phyloP scores from a whole-genome alignment of 2,797 vertebrate species.

The Neopelma chrysocephalum region DNA sequence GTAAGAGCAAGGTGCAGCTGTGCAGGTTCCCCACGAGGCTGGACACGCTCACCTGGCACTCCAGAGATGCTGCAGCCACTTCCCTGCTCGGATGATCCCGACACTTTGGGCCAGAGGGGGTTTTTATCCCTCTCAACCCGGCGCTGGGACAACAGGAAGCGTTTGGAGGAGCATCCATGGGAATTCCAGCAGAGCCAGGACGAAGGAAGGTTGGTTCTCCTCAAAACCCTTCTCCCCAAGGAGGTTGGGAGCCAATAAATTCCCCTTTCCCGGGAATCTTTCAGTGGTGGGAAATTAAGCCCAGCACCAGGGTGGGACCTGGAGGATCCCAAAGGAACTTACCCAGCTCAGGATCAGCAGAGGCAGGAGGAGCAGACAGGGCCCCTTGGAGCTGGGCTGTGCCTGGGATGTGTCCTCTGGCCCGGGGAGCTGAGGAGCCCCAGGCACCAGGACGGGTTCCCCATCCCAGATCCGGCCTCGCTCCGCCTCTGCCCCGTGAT shows the following conservation, averaged over 20 bases:
- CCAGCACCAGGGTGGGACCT: neutral
- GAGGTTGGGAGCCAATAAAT: fast-evolving
- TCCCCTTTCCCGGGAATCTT: neutral
- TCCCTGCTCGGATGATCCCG: neutral
- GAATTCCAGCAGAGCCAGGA: neutral
- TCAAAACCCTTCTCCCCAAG: neutral
- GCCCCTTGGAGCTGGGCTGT: neutral
- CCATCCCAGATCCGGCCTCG: neutral
- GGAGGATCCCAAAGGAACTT: neutral
- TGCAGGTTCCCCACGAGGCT: neutral
- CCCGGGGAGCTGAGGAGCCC: neutral
- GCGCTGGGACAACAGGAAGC: neutral
- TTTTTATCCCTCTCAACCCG: neutral
- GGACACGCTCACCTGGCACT: neutral
- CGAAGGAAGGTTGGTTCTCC: fast-evolving
- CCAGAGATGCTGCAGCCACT: neutral
- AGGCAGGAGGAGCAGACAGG: fast-evolving
- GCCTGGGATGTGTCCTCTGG: neutral
- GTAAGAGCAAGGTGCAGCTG: neutral
- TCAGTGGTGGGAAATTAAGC: neutral
- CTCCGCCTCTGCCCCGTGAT: neutral
- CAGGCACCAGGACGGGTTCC: neutral
- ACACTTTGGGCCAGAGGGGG: fast-evolving
- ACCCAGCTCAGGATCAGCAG: neutral
- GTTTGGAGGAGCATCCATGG: neutral